Conservation (phyloP, 2,113 vertebrate genomes). For the Narcine bancroftii region DNA sequence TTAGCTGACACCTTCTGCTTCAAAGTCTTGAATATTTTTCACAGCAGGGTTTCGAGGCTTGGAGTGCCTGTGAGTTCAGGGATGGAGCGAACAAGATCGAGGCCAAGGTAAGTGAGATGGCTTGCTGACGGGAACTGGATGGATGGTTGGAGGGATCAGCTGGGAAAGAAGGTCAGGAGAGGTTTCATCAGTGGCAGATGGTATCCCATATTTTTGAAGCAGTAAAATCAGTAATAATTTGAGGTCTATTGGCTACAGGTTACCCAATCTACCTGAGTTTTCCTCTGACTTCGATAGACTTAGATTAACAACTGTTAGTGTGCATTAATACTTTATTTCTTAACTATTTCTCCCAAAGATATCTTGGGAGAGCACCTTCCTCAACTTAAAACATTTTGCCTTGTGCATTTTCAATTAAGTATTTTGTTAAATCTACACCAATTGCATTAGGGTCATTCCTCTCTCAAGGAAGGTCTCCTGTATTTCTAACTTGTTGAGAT, state of each 20-base stretch:
- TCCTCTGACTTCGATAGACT: background rate
- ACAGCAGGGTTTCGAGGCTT: slow-evolving; percentile 32
- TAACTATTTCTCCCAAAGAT: background rate
- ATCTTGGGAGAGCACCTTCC: background rate
- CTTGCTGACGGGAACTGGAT: background rate
- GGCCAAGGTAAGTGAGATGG: slow-evolving; percentile 30
- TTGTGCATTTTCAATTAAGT: background rate
- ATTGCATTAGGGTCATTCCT: too few species aligned
- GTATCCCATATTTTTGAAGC: background rate
- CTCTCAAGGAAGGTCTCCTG: background rate
- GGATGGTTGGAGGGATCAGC: background rate
- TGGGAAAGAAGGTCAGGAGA: background rate
- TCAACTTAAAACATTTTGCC: background rate
- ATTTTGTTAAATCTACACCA: background rate
- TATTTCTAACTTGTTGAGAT: background rate
- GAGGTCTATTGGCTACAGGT: background rate
- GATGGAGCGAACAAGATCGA: slow-evolving; percentile 31
- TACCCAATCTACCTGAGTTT: background rate
- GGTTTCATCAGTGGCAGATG: background rate
- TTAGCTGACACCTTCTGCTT: background rate
- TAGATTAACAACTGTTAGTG: background rate
- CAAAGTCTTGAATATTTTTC: slow-evolving; percentile 25
- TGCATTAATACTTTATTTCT: background rate
- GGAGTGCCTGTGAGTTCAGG: slow-evolving; percentile 32
- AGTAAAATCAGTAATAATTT: background rate